Conservation (phyloP, 2,113 vertebrate genomes). For the Gasterosteus aculeatus region DNA sequence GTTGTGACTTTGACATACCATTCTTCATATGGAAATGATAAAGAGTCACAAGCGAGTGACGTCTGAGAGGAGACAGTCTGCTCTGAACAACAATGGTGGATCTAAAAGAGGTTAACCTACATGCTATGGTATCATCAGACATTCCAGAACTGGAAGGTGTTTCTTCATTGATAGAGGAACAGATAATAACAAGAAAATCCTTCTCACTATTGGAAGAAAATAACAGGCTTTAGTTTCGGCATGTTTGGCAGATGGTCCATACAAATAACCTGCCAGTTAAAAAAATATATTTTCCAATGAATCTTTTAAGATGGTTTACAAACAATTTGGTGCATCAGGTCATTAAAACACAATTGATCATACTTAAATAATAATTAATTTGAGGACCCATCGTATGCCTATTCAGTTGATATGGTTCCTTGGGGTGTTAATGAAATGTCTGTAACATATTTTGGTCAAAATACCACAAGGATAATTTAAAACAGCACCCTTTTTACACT, state of each 20-base stretch:
- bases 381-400: no score
- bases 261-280: neutral
- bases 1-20: neutral
- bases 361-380: neutral
- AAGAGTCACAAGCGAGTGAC: neutral
- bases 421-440: no score
- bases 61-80: neutral
- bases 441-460: no score
- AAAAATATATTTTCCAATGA: neutral
- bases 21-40: neutral
- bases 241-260: neutral
- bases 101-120: neutral
- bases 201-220: neutral
- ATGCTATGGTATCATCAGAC: neutral
- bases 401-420: no score
- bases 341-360: neutral
- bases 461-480: no score
- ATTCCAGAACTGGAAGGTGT: neutral
- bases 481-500: no score
- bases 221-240: neutral
- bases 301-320: neutral
- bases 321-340: neutral
- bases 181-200: neutral
- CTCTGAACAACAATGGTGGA: neutral
- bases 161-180: neutral